Conservation (phyloP, 1,140 invertebrate species). For the Calephelis nemesis region DNA sequence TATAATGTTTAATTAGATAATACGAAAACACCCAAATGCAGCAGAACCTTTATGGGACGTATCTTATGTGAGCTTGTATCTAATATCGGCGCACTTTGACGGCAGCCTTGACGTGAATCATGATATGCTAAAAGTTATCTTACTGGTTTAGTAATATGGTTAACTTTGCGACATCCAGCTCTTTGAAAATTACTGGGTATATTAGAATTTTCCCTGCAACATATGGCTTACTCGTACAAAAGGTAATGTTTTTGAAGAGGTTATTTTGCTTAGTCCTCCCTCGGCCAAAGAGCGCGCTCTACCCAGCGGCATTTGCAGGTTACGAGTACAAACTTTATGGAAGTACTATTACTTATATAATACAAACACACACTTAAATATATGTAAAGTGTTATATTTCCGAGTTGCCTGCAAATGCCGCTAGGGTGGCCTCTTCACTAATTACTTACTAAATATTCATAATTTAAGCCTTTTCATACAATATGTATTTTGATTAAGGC, state of each 20-base stretch:
- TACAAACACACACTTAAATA: too few relatives aligned
- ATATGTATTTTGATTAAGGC: too few relatives aligned
- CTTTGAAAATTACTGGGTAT: background rate
- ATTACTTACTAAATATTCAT: too few relatives aligned
- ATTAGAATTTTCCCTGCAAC: constrained; percentile 12
- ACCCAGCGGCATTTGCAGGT: background rate
- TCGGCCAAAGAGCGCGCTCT: background rate
- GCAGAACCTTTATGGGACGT: constrained; percentile 8
- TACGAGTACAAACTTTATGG: constrained; percentile 1
- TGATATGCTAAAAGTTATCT: constrained; percentile 1
- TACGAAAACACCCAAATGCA: constrained; percentile 13
- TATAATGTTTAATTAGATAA: background rate
- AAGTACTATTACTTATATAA: too few relatives aligned
- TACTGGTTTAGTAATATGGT: background rate
- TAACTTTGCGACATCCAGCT: background rate
- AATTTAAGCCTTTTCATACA: too few relatives aligned
- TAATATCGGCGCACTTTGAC: constrained; percentile 17
- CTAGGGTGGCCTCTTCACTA: too few relatives aligned
- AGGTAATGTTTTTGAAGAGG: constrained; percentile 16
- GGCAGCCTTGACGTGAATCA: background rate
- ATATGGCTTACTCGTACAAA: constrained; percentile 13
- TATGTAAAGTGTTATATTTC: too few relatives aligned
- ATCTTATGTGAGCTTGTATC: constrained; percentile 15
- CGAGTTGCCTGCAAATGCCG: too few relatives aligned
- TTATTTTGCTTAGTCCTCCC: constrained; percentile 7